Evolutionary conservation across 2,888 invertebrate genomes (phyloP).

Genomic region (Apoda limacodes): DNA sequence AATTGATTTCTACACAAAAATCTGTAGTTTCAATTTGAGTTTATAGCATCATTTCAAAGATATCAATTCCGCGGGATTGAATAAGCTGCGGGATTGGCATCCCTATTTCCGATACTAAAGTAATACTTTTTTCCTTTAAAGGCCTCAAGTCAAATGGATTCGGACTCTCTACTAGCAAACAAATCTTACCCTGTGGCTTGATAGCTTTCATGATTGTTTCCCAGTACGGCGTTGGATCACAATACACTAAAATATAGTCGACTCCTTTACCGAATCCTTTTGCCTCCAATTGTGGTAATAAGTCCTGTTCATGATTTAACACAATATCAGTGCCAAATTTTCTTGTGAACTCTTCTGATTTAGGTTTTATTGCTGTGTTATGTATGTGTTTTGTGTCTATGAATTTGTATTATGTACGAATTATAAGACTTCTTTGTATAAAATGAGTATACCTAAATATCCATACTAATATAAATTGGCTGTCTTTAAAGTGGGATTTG

Average conservation of each 20-base stretch:
- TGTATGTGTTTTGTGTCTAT: no score
- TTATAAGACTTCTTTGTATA: no score
- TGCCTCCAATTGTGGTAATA: conserved; percentile 38
- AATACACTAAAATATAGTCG: conserved; percentile 49
- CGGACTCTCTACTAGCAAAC: conserved; percentile 49
- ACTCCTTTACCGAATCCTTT: conserved; percentile 41
- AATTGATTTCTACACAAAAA: no score
- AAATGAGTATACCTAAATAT: no score
- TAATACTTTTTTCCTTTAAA: conserved; percentile 52
- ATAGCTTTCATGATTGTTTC: conserved; percentile 41
- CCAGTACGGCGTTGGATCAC: conserved; percentile 57
- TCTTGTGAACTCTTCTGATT: conserved; percentile 36
- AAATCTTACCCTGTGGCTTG: conserved; percentile 53
- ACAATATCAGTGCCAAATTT: conserved; percentile 42
- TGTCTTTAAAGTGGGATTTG: no score
- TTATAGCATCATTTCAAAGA: no score
- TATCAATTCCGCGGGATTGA: no score
- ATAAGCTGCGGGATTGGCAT: no score
- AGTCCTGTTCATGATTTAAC: conserved; percentile 41
- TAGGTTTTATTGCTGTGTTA: conserved; percentile 49
- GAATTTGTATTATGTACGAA: no score
- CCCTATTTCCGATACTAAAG: conserved; percentile 43
- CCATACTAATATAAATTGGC: no score
- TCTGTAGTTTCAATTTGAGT: no score
- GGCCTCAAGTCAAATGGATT: conserved; percentile 37